Conservation (phyloP, 1,140 invertebrate genomes). For the Ganaspis sp. region DNA sequence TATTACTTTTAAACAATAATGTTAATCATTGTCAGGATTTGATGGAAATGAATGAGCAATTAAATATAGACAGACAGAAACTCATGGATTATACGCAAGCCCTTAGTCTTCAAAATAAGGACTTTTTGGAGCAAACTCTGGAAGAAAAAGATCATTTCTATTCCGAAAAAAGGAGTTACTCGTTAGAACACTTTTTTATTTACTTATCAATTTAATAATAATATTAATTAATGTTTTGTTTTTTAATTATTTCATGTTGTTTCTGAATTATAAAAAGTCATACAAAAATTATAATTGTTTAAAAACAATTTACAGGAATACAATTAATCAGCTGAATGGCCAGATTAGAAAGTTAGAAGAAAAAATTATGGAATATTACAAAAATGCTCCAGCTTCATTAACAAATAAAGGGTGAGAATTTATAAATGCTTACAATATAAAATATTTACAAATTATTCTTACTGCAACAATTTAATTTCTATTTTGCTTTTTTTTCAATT, state of each 20-base stretch:
- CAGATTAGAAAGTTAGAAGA: conserved; percentile 98
- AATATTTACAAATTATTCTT: background rate
- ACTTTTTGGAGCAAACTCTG: conserved; percentile 90
- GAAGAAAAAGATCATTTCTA: conserved; percentile 95
- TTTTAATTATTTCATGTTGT: too few relatives aligned
- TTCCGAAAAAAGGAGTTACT: conserved; percentile 91
- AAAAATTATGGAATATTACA: conserved; percentile 98
- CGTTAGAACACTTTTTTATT: conserved; percentile 55
- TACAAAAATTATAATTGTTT: too few relatives aligned
- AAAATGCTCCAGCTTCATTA: conserved; percentile 65
- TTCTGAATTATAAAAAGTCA: too few relatives aligned
- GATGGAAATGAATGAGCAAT: conserved; percentile 85
- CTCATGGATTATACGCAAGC: conserved; percentile 92
- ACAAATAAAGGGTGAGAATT: background rate
- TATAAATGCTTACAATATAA: background rate
- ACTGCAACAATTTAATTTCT: background rate
- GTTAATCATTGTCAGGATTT: conserved; percentile 66
- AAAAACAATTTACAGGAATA: conserved; percentile 80
- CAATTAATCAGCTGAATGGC: conserved; percentile 89
- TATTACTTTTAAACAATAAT: background rate
- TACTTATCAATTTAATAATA: background rate
- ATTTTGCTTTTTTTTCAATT: background rate
- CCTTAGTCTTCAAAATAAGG: conserved; percentile 92
- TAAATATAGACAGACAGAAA: conserved; percentile 89
- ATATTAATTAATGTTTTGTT: background rate